These are phyloP conservation scores for Archegozetes longisetosus DNA, from an alignment of 1,140 invertebrate genomes.

Conservation along the genomic window DNA sequence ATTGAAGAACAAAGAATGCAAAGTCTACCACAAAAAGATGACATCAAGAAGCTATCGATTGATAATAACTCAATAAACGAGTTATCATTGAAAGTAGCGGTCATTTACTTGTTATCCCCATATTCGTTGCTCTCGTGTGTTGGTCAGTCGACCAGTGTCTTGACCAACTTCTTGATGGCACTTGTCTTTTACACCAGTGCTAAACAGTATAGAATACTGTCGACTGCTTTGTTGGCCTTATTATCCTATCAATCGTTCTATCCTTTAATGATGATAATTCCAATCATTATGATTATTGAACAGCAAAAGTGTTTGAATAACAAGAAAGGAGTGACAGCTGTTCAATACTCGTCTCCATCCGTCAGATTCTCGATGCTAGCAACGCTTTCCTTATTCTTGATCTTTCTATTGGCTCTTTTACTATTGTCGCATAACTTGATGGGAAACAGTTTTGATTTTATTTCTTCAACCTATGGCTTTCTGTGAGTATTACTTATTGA, in stretches of 20 bases:
- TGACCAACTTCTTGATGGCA: slow-evolving; percentile 67
- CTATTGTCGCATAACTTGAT: slow-evolving; percentile 31
- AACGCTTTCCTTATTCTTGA: slow-evolving; percentile 14
- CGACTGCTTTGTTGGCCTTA: slow-evolving; percentile 49
- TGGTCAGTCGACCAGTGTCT: slow-evolving; percentile 74
- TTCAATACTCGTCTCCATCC: slow-evolving; percentile 9
- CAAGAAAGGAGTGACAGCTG: slow-evolving; percentile 14
- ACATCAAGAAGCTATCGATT: slow-evolving; percentile 3
- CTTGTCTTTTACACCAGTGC: slow-evolving; percentile 42
- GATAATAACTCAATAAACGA: not conserved
- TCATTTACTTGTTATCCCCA: slow-evolving; percentile 74
- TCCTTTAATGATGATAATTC: slow-evolving; percentile 63
- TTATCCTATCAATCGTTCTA: slow-evolving; percentile 71
- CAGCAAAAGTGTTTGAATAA: slow-evolving; percentile 21
- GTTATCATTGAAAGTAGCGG: not conserved
- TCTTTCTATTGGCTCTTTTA: slow-evolving; percentile 26
- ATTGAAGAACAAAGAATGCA: not conserved
- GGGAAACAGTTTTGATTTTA: slow-evolving; percentile 47
- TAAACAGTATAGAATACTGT: slow-evolving; percentile 37
- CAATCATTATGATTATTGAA: slow-evolving; percentile 43
- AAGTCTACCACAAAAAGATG: not conserved
- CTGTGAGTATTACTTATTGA: slow-evolving; percentile 43
- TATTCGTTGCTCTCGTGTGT: slow-evolving; percentile 75
- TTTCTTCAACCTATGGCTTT: slow-evolving; percentile 62
- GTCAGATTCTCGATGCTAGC: not conserved